These are phyloP conservation scores for Gymnocheta viridis DNA, from an alignment of 2,888 invertebrate genomes.

Conservation along the genomic window DNA sequence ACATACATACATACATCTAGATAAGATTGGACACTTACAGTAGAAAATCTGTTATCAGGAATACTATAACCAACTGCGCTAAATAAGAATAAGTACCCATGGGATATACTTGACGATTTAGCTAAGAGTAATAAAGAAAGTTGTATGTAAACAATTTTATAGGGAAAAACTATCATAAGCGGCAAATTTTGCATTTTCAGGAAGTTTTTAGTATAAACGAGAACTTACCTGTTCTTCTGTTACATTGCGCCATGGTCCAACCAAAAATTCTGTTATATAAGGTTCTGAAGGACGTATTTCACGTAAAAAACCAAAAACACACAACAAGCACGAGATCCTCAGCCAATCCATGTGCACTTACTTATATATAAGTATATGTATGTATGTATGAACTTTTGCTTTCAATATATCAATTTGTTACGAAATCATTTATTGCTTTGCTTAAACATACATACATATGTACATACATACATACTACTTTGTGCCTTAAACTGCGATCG, in stretches of 20 bases:
- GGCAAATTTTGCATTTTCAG: too few species aligned
- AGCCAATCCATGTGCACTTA: conserved; percentile 84
- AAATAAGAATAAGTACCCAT: conserved; percentile 93
- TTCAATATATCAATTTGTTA: too few species aligned
- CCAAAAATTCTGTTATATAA: conserved; percentile 90
- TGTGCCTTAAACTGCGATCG: background rate
- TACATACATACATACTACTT: background rate
- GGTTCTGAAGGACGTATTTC: conserved; percentile 94
- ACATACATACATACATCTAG: background rate
- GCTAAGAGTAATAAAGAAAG: conserved; percentile 79
- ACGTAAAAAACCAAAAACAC: conserved; percentile 90
- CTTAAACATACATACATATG: background rate
- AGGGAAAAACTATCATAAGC: too few species aligned
- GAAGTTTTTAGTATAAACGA: too few species aligned
- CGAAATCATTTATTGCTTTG: background rate
- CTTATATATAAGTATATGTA: background rate
- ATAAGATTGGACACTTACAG: conserved; percentile 75
- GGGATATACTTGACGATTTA: conserved; percentile 92
- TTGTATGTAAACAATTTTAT: background rate
- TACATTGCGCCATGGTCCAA: conserved; percentile 90
- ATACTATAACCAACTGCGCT: conserved; percentile 88
- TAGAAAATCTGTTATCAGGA: conserved; percentile 91
- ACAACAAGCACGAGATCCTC: conserved; percentile 87
- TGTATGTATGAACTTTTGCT: background rate
- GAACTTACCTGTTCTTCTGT: conserved; percentile 83